Base-by-base conservation (phyloP, 2,113 vertebrate genomes). In the Pachycephala philippinensis region DNA sequence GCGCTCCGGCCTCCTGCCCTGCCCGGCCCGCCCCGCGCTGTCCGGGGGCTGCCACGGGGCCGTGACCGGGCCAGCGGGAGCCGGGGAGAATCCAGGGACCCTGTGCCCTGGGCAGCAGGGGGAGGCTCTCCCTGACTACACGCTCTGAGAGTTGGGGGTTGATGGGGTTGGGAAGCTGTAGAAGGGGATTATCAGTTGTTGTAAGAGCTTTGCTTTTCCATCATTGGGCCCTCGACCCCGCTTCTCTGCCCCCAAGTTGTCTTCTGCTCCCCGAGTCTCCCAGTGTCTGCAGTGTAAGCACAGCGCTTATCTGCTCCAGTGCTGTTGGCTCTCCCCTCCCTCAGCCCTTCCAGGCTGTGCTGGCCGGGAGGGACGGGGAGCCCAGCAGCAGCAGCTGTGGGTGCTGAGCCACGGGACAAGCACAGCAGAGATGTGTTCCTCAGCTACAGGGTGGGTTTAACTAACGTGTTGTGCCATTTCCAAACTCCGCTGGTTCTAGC, bases 51-150 rank as follows among this genome's bases (percentile, higher is more conserved):
- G 84, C 56, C 33, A 2, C 39, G 3, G 53, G 47, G 57, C 27
- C 11, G 44, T 12, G 61, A 3, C 40, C 4, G 74, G 26, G 69
- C 53, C n/a, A 0, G 28, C 8, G 60, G 66, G 56, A 33, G 18
- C 10, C 33, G 9, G 30, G 65, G 27, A 15, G 3, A 7, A 2
- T 6, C 12, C 28, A 2, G 74, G 24, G 35, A 5, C 28, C 5
- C 14, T 0, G 42, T 16, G 14, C 45, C 15, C 44, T 17, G 53
- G 33, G 30, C 28, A 45, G 52, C 47, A 16, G 4, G 42, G 39
- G 26, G 3, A 8, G 33, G 3, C 10, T 22, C 6, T n/a, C 54
- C 10, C 0, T 20, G 21, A 4, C 23, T 10, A 0, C 16, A 2
- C 2, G 9, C 42, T 15, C 33, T 39, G 49, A 40, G 47, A 39